phyloP scores from a whole-genome alignment of 64 coral and sea anemone species.

The Trachythela sp. region DNA sequence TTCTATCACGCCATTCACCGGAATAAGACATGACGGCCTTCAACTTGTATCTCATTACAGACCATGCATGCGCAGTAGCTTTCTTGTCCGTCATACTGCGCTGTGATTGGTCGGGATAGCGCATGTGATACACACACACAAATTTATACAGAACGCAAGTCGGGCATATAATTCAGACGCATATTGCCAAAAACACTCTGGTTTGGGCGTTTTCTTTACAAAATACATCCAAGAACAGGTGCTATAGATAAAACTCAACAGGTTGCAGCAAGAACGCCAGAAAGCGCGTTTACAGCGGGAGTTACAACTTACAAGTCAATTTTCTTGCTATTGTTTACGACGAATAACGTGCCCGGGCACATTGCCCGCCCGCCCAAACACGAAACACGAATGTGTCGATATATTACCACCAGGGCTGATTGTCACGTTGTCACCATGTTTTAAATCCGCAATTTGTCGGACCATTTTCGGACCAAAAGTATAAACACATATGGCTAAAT shows the following conservation, averaged over 20 bases:
- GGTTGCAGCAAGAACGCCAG: background rate
- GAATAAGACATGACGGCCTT: constrained; percentile 16
- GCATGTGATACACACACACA: background rate
- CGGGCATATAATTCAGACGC: background rate
- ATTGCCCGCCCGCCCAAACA: background rate
- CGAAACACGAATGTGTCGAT: background rate
- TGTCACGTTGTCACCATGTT: background rate
- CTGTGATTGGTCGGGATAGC: background rate
- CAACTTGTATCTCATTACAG: background rate
- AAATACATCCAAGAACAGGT: background rate
- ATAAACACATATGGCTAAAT: no score
- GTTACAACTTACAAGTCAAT: background rate
- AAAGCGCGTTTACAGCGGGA: background rate
- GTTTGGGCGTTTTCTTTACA: background rate
- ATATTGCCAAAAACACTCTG: background rate
- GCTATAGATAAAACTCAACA: background rate
- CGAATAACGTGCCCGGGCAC: background rate
- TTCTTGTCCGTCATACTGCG: background rate
- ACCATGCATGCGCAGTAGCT: background rate
- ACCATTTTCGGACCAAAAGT: no score
- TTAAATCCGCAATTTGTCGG: background rate
- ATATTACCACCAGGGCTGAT: no score
- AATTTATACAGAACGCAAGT: background rate
- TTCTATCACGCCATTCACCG: constrained; percentile 18
- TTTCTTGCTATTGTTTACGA: constrained; percentile 1